These are phyloP conservation scores for Gallinago jamesoni DNA, from an alignment of 2,113 vertebrate genomes.

Conservation along the genomic window DNA sequence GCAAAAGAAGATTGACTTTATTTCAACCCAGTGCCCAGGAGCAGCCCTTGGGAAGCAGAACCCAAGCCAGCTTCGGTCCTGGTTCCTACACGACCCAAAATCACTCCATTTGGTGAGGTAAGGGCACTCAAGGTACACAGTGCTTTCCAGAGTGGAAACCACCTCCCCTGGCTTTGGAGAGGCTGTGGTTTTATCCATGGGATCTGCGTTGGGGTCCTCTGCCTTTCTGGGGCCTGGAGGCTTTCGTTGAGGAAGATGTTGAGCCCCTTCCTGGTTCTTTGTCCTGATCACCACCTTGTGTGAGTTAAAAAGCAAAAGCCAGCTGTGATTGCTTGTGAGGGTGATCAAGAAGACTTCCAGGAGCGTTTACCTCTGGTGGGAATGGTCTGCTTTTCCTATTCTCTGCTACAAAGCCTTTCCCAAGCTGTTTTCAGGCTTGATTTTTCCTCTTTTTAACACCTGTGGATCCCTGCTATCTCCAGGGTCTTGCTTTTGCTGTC, in stretches of 20 bases:
- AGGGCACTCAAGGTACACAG: accelerated
- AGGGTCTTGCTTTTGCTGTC: not conserved
- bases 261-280: not conserved
- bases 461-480: not conserved
- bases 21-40: not conserved
- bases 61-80: not conserved
- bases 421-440: not conserved
- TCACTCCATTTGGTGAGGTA: accelerated
- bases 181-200: not conserved
- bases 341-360: not conserved
- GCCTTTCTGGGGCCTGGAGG: not conserved
- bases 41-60: not conserved
- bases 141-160: not conserved
- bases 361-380: not conserved
- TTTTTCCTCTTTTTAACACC: not conserved
- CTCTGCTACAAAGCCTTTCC: not conserved
- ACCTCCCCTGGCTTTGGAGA: not conserved
- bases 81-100: accelerated
- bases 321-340: not conserved
- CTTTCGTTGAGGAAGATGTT: not conserved
- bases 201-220: not conserved
- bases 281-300: not conserved
- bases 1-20: not conserved
- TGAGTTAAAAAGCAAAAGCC: not conserved
- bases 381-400: not conserved